Evolutionary conservation across 2,797 vertebrate species (phyloP).

Genomic region (Poecilia gillii): DNA sequence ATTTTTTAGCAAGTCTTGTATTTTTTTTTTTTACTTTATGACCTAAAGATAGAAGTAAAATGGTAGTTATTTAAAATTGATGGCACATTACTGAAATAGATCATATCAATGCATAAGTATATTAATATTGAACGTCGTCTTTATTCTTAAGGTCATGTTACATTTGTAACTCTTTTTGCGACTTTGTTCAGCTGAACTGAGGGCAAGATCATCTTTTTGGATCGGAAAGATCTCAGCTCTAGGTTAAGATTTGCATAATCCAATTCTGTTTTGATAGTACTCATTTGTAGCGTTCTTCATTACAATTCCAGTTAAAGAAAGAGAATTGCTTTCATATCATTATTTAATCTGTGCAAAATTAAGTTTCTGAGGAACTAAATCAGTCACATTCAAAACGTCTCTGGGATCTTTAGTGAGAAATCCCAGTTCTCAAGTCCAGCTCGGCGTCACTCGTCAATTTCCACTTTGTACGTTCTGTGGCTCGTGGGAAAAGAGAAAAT

Average conservation of each 20-base stretch:
- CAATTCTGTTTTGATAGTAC: not conserved
- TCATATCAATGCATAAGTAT: too few relatives aligned
- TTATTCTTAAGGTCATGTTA: not conserved
- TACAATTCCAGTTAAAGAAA: not conserved
- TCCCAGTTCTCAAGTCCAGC: not conserved
- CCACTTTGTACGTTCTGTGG: slow-evolving; percentile 46
- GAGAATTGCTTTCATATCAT: not conserved
- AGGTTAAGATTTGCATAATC: not conserved
- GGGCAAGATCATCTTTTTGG: not conserved
- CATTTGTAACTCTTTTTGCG: not conserved
- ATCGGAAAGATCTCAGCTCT: not conserved
- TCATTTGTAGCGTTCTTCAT: not conserved
- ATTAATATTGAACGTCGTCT: not conserved
- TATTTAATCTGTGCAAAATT: not conserved
- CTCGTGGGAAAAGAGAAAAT: slow-evolving; percentile 57
- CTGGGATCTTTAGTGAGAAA: slow-evolving; percentile 26
- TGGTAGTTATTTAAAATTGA: too few relatives aligned
- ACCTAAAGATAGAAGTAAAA: too few relatives aligned
- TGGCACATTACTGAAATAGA: not conserved
- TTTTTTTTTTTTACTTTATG: too few relatives aligned
- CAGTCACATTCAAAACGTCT: not conserved
- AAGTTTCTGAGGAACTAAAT: not conserved
- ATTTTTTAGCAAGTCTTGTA: too few relatives aligned
- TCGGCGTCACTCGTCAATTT: slow-evolving; percentile 41
- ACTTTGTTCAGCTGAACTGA: not conserved